Base-by-base conservation (phyloP, 35 echinoderm and acorn worm genomes). In the Lytechinus pictus region DNA sequence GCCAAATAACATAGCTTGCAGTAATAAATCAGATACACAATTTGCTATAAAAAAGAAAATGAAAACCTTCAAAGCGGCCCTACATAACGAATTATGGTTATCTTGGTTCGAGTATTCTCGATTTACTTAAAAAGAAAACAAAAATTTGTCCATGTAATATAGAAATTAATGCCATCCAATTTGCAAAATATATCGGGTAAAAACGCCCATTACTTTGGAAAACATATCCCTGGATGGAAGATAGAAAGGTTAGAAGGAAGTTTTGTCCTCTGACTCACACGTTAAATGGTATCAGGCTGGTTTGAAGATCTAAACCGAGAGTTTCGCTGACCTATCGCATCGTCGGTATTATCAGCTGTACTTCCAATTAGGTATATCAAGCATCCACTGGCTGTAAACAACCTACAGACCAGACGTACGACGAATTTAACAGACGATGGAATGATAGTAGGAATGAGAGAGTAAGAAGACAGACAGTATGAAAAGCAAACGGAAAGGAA, bases 271-370 rank as follows among this genome's bases (percentile, higher is more conserved):
- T 79, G 66, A 79, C 66, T 79, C 66, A 79, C 66, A 24, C 19
- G 66, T 79, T 79, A 79, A 79, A 79, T 79, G 66, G 66, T 79
- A 79, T 79, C 66, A 79, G 66, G 66, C 66, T 79, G 66, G 66
- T 79, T 60, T 79, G 66, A 79, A 79, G 66, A 79, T 79, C 66
- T 24, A 79, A 79, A 79, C 66, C n/a, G 66, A 79, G 21, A 79
- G 66, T 79, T 79, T 79, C 66, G 66, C 66, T 79, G 66, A 79
- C 66, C 66, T 79, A 79, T 79, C 16, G 66, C 66, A 79, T 79
- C 66, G 19, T 24, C 16, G 66, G 66, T 79, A 79, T 79, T 24
- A 79, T 79, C 66, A 79, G 66, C 19, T 79, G 66, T 79, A 79
- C 66, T 79, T 79, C n/a, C 66, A 79, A 79, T 79, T 79, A 79